These are phyloP conservation scores for Agelastica alni DNA, from an alignment of 2,888 invertebrate genomes.

Conservation along the genomic window DNA sequence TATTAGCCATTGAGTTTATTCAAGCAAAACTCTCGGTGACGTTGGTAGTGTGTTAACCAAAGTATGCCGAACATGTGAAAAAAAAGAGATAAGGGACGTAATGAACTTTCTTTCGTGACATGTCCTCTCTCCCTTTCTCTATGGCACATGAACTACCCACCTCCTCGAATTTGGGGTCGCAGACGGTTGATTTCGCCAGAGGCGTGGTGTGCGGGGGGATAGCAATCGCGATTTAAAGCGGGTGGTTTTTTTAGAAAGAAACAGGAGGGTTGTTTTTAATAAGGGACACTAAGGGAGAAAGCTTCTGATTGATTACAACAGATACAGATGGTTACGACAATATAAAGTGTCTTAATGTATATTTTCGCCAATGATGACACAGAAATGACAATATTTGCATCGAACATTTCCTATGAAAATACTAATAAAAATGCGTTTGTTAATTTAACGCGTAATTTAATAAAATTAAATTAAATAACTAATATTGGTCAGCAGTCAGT, in stretches of 20 bases:
- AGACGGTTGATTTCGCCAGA: conserved; percentile 22
- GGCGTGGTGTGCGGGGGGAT: conserved; percentile 11
- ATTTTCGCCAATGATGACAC: too few relatives aligned
- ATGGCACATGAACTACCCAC: conserved; percentile 18
- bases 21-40: conserved; percentile 4
- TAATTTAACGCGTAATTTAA: too few relatives aligned
- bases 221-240: conserved; percentile 8
- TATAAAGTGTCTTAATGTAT: too few relatives aligned
- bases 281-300: background rate
- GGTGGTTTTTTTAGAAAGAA: background rate
- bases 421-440: too few relatives aligned
- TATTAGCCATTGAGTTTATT: conserved; percentile 12
- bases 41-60: conserved; percentile 8
- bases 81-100: conserved; percentile 24
- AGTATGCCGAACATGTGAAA: conserved; percentile 24
- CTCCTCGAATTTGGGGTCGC: conserved; percentile 18
- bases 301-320: background rate
- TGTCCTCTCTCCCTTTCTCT: conserved; percentile 7
- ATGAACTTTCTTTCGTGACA: conserved; percentile 28
- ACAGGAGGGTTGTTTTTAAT: background rate
- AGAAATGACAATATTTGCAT: too few relatives aligned
- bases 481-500: too few relatives aligned
- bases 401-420: too few relatives aligned
- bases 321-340: background rate
- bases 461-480: too few relatives aligned